Evolutionary conservation across 2,888 invertebrate genomes (phyloP).

Genomic region (Drosophila tripunctata): DNA sequence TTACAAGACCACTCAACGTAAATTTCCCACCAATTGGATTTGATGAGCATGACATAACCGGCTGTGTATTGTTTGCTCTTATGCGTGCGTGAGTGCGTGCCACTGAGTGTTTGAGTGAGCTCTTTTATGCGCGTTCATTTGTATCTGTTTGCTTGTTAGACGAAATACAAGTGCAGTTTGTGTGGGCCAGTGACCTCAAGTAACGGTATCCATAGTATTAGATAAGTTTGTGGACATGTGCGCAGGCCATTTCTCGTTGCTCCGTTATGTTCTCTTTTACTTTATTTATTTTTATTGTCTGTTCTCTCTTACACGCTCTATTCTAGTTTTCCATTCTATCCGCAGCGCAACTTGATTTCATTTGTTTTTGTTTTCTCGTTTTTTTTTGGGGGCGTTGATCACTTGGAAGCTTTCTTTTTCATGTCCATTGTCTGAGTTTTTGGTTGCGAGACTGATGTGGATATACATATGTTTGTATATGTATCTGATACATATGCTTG

Average conservation of each 20-base stretch:
- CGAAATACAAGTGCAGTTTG: constrained; percentile 60
- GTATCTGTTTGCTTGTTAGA: background rate
- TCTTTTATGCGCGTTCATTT: background rate
- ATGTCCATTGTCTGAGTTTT: background rate
- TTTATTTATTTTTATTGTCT: constrained; percentile 14
- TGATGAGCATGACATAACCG: constrained; percentile 68
- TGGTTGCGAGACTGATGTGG: constrained; percentile 4
- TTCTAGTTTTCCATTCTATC: constrained; percentile 23
- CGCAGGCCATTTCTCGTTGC: constrained; percentile 28
- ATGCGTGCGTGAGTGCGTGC: constrained; percentile 14
- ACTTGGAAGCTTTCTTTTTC: constrained; percentile 39
- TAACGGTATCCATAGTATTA: constrained; percentile 81
- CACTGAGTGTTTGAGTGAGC: constrained; percentile 11
- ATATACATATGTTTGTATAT: background rate
- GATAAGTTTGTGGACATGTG: constrained; percentile 61
- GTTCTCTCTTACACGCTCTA: constrained; percentile 7
- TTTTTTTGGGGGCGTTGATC: constrained; percentile 26
- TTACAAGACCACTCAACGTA: constrained; percentile 41
- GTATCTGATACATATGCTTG: constrained; percentile 8
- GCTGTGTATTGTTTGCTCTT: constrained; percentile 26
- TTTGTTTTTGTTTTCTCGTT: no score
- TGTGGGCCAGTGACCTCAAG: constrained; percentile 76
- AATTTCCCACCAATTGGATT: constrained; percentile 58
- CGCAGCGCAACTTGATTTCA: constrained; percentile 31
- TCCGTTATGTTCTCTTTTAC: constrained; percentile 23